Conservation (phyloP, 2,113 vertebrate species). For the Oryzias curvinotus region DNA sequence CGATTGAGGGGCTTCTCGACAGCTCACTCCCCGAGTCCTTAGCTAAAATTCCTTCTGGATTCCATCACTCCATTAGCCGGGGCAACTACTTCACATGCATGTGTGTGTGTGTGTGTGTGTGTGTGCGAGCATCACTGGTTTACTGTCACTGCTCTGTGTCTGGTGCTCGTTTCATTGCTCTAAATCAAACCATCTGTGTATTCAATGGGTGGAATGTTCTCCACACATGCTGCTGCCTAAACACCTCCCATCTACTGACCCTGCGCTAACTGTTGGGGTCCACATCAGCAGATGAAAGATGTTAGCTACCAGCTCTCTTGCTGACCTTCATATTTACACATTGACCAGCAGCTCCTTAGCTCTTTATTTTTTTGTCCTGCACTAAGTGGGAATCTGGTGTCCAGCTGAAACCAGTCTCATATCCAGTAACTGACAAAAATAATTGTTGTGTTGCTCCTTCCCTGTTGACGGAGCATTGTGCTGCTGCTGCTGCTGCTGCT, state of each 20-base stretch:
- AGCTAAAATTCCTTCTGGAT: slow-evolving; percentile 70
- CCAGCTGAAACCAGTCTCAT: slow-evolving; percentile 19
- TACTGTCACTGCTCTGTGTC: slow-evolving; percentile 69
- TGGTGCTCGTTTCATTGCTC: slow-evolving; percentile 70
- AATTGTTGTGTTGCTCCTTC: slow-evolving; percentile 8
- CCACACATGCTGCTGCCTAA: slow-evolving; percentile 37
- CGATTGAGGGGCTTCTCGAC: slow-evolving; percentile 60
- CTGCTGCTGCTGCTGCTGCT: too few relatives aligned
- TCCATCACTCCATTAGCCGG: slow-evolving; percentile 69
- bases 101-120: too few relatives aligned
- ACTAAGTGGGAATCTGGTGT: slow-evolving; percentile 15
- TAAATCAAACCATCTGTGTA: slow-evolving; percentile 74
- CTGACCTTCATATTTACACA: slow-evolving; percentile 43
- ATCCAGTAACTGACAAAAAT: slow-evolving; percentile 15
- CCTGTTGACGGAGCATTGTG: slow-evolving; percentile 24
- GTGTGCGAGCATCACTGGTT: slow-evolving; percentile 52
- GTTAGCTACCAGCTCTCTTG: slow-evolving; percentile 59
- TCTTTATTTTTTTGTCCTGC: background rate
- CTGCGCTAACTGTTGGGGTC: slow-evolving; percentile 63
- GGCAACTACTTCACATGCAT: slow-evolving; percentile 31
- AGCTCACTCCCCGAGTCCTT: slow-evolving; percentile 61
- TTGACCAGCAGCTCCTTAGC: slow-evolving; percentile 33
- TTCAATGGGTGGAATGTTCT: slow-evolving; percentile 61
- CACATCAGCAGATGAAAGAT: slow-evolving; percentile 66
- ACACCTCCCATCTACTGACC: slow-evolving; percentile 62